These are phyloP conservation scores for Drosophila bifasciata DNA, from an alignment of 1,140 invertebrate genomes.

Conservation along the genomic window DNA sequence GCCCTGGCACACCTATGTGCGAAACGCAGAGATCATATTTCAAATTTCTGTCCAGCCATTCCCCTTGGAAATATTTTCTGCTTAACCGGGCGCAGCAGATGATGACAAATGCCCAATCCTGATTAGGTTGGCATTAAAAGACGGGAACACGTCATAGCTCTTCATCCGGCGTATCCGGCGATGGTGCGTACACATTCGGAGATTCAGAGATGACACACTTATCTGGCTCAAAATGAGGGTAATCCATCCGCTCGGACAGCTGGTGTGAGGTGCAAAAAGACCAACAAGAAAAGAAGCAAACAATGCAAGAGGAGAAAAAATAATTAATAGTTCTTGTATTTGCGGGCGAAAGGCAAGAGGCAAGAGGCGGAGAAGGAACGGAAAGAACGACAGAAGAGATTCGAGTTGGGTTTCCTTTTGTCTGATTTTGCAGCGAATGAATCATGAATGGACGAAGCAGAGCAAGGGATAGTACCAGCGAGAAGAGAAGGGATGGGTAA, in stretches of 20 bases:
- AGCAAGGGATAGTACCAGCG: neutral
- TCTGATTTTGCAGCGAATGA: slow-evolving; percentile 51
- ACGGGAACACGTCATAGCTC: slow-evolving; percentile 26
- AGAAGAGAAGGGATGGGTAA: neutral
- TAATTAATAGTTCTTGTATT: slow-evolving; percentile 73
- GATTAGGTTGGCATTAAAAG: slow-evolving; percentile 32
- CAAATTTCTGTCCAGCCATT: slow-evolving; percentile 26
- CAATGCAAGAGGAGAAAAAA: slow-evolving; percentile 58
- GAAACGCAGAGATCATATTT: slow-evolving; percentile 66
- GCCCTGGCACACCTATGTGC: slow-evolving; percentile 43
- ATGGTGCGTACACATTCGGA: slow-evolving; percentile 59
- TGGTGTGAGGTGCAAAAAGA: slow-evolving; percentile 10
- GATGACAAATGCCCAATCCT: slow-evolving; percentile 46
- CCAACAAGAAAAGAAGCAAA: slow-evolving; percentile 30
- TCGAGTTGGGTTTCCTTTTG: slow-evolving; percentile 13
- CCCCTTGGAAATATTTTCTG: slow-evolving; percentile 41
- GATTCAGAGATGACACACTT: slow-evolving; percentile 15
- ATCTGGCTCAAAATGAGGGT: neutral
- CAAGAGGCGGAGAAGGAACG: neutral
- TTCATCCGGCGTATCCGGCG: slow-evolving; percentile 39
- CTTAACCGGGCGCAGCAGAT: slow-evolving; percentile 20
- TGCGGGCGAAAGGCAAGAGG: slow-evolving; percentile 10
- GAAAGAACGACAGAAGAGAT: slow-evolving; percentile 11
- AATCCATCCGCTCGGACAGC: slow-evolving; percentile 5
- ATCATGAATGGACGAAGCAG: slow-evolving; percentile 62